Percentiles rank a stretch among this genome's conserved stretches.
Evolutionary conservation across 2,113 vertebrate species (phyloP).

Genomic region (Crotophaga sulcirostris): DNA sequence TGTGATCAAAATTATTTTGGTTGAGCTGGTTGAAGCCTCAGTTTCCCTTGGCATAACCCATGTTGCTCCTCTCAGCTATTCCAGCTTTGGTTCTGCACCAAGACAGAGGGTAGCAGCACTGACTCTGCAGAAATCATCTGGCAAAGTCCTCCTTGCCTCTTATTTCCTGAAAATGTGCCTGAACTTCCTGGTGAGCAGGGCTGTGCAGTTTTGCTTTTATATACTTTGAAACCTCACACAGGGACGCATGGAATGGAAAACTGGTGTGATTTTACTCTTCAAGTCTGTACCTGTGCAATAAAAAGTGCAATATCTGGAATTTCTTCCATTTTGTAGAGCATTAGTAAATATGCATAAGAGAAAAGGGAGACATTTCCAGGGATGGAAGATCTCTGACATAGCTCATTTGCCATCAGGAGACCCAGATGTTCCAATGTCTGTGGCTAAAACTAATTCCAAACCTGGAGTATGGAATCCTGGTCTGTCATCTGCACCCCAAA

Average conservation of each 20-base stretch:
- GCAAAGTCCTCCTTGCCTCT: neutral
- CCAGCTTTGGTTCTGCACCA: neutral
- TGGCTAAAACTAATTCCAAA: neutral
- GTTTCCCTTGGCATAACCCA: neutral
- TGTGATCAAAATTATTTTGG: rapidly evolving
- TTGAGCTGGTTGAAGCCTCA: neutral
- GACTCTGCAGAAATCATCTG: neutral
- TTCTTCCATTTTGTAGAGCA: neutral
- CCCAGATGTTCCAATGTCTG: neutral
- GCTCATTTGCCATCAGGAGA: neutral
- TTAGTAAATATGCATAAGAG: neutral
- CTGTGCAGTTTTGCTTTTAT: neutral
- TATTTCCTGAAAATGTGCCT: neutral
- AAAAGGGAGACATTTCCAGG: neutral
- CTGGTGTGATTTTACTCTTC: neutral
- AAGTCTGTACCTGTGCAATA: neutral
- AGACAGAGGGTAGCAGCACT: neutral
- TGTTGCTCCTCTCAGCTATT: neutral
- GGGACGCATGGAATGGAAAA: neutral
- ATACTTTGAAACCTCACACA: neutral
- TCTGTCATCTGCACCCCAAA: neutral
- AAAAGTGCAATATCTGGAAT: neutral
- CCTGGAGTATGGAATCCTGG: neutral
- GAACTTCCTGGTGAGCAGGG: neutral
- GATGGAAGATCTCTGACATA: neutral